Base-by-base conservation (phyloP, 1,140 invertebrate genomes). In the Drosophila nannoptera region DNA sequence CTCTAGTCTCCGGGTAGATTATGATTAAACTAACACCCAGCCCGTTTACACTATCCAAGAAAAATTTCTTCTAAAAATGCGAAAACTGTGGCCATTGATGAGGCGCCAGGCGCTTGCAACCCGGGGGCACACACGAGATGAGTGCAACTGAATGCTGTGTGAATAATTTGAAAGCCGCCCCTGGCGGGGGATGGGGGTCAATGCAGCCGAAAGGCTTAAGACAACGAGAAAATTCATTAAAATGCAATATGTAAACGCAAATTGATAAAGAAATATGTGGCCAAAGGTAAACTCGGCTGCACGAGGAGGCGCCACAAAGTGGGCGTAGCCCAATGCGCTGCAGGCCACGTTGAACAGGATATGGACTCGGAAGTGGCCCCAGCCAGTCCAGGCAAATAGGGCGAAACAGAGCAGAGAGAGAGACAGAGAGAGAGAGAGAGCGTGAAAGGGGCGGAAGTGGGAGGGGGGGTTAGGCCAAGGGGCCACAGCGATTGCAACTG, bases 281-380 rank as follows among this genome's bases (percentile, higher is more conserved):
- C 52, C 40, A 53, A 45, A 54, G 65, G 58, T 48, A 40, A 12
- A 8, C 35, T 36, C n/a, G 48, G n/a, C 11, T 8, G 5, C 7
- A 5, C 2, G 22, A 48, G 9, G 2, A 6, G n/a, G 46, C 7
- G 43, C 16, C 14, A 11, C 4, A n/a, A 35, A n/a, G 46, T 43
- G 22, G n/a, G 9, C 11, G 36, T 46, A 8, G 45, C 45, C 9
- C 12, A 64, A 52, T 58, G 32, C 45, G 78, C 78, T 72, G 46
- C 43, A 62, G 74, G 74, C 77, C 69, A 82, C 75, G 78, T 78
- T 77, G 67, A 65, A 72, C 69, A 31, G 59, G 8, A 63, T 62
- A 50, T 69, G 59, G 52, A 63, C 52, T 63, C 78, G 63, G 62
- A 66, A 22, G 22, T 22, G 22, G 22, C 22, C 22, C 22, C 22